Base-by-base conservation (phyloP, 2,888 invertebrate species). In the Zhengitettix transpicula region DNA sequence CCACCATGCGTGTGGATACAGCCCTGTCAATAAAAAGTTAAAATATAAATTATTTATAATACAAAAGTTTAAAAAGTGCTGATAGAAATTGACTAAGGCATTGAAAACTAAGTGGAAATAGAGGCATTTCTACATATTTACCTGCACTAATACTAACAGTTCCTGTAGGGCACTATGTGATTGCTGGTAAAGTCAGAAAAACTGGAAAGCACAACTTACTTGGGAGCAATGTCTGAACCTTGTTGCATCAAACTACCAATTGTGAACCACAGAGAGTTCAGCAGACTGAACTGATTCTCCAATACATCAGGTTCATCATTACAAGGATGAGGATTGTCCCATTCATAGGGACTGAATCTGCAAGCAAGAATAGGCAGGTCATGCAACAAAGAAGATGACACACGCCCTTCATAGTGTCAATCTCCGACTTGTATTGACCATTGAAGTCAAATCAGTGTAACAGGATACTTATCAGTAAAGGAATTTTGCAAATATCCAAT, bases 181-280 rank as follows among this genome's bases (percentile, higher is more conserved):
- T 28, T 28, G 28, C 28, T 28, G 28, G 28, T 28, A 28, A 28
- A 5, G 28, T 28, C n/a, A 28, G 7, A 28, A 28, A 28, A 28
- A 28, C 28, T 28, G 28, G 28, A 28, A 28, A 53, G 58, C 56
- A 71, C 28, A 28, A 83, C 86, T 85, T 84, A 88, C 88, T 86
- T 88, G 75, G 90, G 90, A 71, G 89, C 89, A 78, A 91, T 87
- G 80, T 90, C 89, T 75, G 87, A 89, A 77, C 90, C 90, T 80
- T 90, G 90, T 81, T 90, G 90, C 86, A 90, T 88, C 79, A 90
- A 83, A 71, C 89, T 88, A 72, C 89, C 88, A 74, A 92, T 89
- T 76, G 90, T 90, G 81, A 94, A 94, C 94, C 94, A 94, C 74
- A 93, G 84, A 74, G 89, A 89, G 81, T 92, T 92, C 76, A 89